Evolutionary conservation across 2,797 vertebrate genomes (phyloP).

Genomic region (Tauraco hartlaubi): DNA sequence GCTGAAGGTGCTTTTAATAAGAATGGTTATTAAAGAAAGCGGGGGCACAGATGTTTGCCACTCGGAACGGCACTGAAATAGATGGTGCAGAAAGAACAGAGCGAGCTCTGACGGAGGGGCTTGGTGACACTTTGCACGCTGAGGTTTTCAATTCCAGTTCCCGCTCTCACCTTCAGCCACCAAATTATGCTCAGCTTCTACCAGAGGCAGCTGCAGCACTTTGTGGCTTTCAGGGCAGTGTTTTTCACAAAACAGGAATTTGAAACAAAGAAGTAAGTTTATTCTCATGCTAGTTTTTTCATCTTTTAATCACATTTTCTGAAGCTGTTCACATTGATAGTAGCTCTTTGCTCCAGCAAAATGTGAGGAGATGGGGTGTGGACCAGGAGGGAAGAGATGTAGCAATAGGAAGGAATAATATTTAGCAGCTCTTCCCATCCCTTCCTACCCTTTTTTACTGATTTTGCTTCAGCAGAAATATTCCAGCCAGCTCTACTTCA

Average conservation of each 20-base stretch:
- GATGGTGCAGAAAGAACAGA: slow-evolving; percentile 15
- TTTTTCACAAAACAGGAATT: not conserved
- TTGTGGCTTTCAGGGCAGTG: not conserved
- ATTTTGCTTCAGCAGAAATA: not conserved
- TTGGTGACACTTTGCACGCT: not conserved
- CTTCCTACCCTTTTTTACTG: not conserved
- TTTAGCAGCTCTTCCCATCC: not conserved
- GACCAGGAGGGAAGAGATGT: not conserved
- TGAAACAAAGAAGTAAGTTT: slow-evolving; percentile 34
- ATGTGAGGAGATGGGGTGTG: not conserved
- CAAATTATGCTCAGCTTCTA: not conserved
- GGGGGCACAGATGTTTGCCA: not conserved
- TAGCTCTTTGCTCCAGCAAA: not conserved
- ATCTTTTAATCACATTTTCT: not conserved
- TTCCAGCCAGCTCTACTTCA: not conserved
- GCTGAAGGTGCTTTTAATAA: not conserved
- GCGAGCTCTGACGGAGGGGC: not conserved
- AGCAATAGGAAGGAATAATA: not conserved
- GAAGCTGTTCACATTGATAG: not conserved
- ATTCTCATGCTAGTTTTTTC: not conserved
- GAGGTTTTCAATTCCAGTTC: slow-evolving; percentile 11
- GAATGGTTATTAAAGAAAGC: not conserved
- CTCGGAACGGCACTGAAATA: not conserved
- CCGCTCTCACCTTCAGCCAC: not conserved
- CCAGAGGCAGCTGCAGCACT: not conserved